A percentile compares a stretch with the other conserved stretches of the same genome.
phyloP scores from a whole-genome alignment of 2,888 invertebrate genomes.

The Cataglyphis altisquamis region DNA sequence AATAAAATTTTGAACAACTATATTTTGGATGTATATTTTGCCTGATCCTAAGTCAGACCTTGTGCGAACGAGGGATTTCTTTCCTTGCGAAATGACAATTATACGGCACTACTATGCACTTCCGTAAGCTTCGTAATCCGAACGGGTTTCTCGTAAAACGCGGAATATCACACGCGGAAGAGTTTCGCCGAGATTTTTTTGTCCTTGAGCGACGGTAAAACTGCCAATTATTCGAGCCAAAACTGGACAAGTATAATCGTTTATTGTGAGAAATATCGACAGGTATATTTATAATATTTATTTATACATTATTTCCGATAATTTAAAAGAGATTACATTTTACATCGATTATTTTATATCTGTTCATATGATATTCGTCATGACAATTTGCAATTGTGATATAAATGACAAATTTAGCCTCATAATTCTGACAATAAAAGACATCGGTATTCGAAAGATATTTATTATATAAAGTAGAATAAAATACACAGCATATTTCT shows the following conservation, averaged over 20 bases:
- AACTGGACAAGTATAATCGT: neutral
- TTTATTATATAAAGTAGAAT: neutral
- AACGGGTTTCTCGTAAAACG: constrained; percentile 37
- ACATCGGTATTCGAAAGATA: neutral
- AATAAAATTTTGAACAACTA: neutral
- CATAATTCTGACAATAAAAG: neutral
- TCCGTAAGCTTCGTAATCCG: constrained; percentile 42
- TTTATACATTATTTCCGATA: neutral
- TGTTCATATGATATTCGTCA: neutral
- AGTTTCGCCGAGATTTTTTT: constrained; percentile 23
- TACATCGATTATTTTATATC: neutral
- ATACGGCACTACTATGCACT: constrained; percentile 9
- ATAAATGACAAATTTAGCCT: neutral
- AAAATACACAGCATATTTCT: no score
- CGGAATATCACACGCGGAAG: neutral
- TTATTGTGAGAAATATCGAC: constrained; percentile 9
- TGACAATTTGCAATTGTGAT: neutral
- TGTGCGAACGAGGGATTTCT: neutral
- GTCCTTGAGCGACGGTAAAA: neutral
- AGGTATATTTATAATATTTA: neutral
- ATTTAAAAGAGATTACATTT: neutral
- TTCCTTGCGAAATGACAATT: neutral
- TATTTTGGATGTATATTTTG: neutral
- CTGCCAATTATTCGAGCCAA: constrained; percentile 14
- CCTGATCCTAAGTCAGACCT: neutral